These are phyloP conservation scores for Lonchura striata DNA, from an alignment of 2,113 vertebrate genomes.

Conservation along the genomic window DNA sequence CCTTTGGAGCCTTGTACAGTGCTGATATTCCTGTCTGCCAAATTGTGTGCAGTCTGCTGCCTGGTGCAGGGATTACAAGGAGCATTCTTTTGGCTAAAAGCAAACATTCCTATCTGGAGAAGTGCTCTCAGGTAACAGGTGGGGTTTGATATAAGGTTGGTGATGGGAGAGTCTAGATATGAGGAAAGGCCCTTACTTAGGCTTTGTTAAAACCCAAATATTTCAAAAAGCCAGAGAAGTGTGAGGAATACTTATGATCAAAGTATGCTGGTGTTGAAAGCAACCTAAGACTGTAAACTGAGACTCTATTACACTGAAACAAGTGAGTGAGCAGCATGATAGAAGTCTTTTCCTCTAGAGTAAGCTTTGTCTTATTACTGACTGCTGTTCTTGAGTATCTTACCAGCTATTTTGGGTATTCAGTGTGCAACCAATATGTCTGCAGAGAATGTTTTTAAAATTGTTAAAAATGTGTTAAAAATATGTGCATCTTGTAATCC, in stretches of 20 bases:
- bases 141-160: not conserved
- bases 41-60: not conserved
- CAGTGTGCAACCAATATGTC: not conserved
- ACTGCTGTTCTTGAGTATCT: not conserved
- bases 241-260: not conserved
- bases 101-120: not conserved
- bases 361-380: not conserved
- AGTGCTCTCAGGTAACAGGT: not conserved
- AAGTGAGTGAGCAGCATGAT: not conserved
- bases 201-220: not conserved
- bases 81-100: not conserved
- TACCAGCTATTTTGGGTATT: not conserved
- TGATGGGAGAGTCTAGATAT: not conserved
- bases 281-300: not conserved
- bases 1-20: not conserved
- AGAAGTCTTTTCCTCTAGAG: not conserved
- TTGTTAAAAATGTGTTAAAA: not conserved
- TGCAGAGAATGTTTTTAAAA: not conserved
- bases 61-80: not conserved
- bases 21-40: not conserved
- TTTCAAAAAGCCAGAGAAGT: not conserved
- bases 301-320: not conserved
- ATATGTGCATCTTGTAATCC: not conserved
- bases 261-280: not conserved
- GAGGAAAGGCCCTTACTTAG: not conserved